Evolutionary conservation across 2,888 invertebrate genomes (phyloP), one percentile per base, ranked within the genome.

Genomic region (Meghimatium bilineatum): DNA sequence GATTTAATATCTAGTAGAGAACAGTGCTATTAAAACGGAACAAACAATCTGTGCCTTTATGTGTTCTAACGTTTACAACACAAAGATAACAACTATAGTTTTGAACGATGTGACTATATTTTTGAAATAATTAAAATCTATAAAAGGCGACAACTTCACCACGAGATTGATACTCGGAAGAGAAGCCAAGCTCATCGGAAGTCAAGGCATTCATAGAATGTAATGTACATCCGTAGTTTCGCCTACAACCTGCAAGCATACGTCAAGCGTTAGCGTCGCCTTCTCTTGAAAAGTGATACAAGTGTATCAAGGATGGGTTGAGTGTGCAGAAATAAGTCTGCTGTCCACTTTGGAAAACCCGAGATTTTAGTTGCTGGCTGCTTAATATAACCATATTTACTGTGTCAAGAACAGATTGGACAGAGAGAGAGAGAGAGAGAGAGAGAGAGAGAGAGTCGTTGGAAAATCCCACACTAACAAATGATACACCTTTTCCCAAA

Each of bases 291-390:
- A 44, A 44, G 29, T 74, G 29, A 72, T 44, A 26, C 29, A 49
- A 74, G 49, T 74, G 49, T 74, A 32, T 74, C n/a, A 20, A 60
- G 76, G 76, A 76, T 76, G 76, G 76, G 76, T 60, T 60, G 20
- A 60, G 76, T 36, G 34, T 6, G 14, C 8, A 29, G n/a, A 20
- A 1, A 52, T 20, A 63, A 38, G 26, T 60, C n/a, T 17, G 38
- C 23, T 20, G n/a, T 63, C 77, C 63, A 63, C 77, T 63, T 63
- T 60, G 60, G 63, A 60, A 60, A 77, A 36, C n/a, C 60, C 36
- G 12, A 74, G 32, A 49, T 14, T 10, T 74, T 10, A 74, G 49
- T 14, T n/a, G 49, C 72, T 29, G 29, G 23, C 20, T 36, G 6
- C 36, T 20, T 6, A n/a, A 36, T 29, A 29, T 17, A 66, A 32